Conservation (phyloP, 2,797 vertebrate genomes). For the Monodelphis domestica region DNA sequence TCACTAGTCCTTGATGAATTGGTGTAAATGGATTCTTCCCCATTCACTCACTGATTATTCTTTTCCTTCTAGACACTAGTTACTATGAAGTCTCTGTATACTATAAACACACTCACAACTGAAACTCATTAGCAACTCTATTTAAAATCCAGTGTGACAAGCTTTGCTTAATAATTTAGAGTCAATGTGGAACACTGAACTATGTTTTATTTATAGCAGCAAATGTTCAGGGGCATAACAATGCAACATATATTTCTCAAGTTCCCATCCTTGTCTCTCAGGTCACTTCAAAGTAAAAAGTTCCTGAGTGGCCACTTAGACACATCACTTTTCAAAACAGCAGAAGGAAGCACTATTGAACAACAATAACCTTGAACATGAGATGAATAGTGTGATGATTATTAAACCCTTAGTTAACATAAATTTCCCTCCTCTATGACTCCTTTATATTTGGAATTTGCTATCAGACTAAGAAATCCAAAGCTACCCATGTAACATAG, state of each 20-base stretch:
- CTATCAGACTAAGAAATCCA: background rate
- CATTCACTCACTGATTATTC: background rate
- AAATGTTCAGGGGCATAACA: conserved; percentile 55
- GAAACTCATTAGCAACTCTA: background rate
- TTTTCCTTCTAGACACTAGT: background rate
- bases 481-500: background rate
- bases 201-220: conserved; percentile 62
- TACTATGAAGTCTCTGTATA: background rate
- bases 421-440: background rate
- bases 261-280: conserved; percentile 26
- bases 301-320: conserved; percentile 21
- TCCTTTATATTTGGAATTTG: background rate
- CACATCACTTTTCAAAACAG: conserved; percentile 23
- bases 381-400: background rate
- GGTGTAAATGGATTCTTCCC: background rate
- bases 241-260: conserved; percentile 52
- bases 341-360: conserved; percentile 38
- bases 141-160: conserved; percentile 53
- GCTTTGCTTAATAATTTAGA: conserved; percentile 63
- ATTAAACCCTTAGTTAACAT: background rate
- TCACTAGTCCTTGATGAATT: background rate
- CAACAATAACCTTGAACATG: conserved; percentile 3
- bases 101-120: background rate
- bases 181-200: conserved; percentile 2
- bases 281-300: conserved; percentile 53